Evolutionary conservation across 2,113 vertebrate species (phyloP), one percentile per base, ranked within the genome.

Genomic region (Hippocampus mohnikei): DNA sequence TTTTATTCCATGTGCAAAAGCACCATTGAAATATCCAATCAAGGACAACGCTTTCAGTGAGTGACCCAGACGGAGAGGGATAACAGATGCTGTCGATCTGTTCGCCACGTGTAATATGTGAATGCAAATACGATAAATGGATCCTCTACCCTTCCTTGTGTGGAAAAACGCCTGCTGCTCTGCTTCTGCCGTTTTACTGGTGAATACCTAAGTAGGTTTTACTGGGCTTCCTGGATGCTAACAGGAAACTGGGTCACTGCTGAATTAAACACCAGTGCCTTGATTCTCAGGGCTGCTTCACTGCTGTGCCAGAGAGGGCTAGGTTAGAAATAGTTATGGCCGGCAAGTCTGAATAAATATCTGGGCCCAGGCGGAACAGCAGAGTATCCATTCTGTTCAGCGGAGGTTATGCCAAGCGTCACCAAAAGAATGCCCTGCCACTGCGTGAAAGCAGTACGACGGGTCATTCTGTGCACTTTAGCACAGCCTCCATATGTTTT

Each of bases 171-270:
- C 67, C 25, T 60, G 21, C 50, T 56, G 46, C 56, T 64, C 52
- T 15, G 21, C 70, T 77, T 67, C 50, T 73, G 40, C 46, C 81
- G 78, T 83, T 74, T 76, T 74, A 66, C 76, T 73, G 76, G 70
- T 75, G 76, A 75, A 86, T 88, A 81, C 85, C 75, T 85, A 55
- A 76, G 83, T 84, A 82, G 62, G 74, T 85, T 66, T 75, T 74
- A 85, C 65, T 33, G 58, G 75, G 69, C 72, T 78, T 66, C 48
- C 61, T 77, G 74, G 76, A 65, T 78, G 70, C 60, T 70, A 2
- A 68, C 68, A 61, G 72, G 75, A 82, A 90, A 90, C 68, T 90
- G 83, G 89, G 89, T 89, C 89, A 90, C 73, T 77, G 80, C 80
- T 88, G 85, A 88, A 88, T 86, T 89, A 88, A 87, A 88, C 78